Percentiles rank a stretch among this genome's conserved stretches.
Conservation (phyloP, 2,888 invertebrate genomes). For the Hyppa rectilinea region DNA sequence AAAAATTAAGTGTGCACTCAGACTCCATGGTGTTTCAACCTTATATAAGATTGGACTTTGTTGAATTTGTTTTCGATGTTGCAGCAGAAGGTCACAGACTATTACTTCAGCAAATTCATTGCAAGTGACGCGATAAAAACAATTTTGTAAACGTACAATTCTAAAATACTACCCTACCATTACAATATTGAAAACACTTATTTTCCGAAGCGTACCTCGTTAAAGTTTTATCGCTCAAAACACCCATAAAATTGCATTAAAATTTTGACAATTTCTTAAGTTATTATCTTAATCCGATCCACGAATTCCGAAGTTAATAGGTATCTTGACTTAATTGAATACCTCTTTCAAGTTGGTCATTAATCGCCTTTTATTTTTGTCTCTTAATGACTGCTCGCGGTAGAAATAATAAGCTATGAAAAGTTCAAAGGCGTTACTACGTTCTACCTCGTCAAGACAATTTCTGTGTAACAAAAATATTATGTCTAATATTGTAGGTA, state of each 20-base stretch:
- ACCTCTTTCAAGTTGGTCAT: conserved; percentile 50
- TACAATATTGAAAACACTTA: conserved; percentile 35
- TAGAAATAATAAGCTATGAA: conserved; percentile 15
- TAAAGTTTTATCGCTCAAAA: conserved; percentile 20
- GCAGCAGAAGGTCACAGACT: neutral
- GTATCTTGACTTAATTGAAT: conserved; percentile 68
- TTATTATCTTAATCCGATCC: conserved; percentile 52
- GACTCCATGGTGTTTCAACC: no score
- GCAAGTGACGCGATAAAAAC: conserved; percentile 14
- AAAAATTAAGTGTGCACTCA: no score
- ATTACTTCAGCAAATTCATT: neutral
- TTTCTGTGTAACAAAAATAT: neutral
- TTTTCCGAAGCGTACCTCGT: conserved; percentile 37
- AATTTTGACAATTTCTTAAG: conserved; percentile 49
- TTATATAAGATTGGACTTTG: no score
- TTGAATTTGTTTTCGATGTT: conserved; percentile 16
- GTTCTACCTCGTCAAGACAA: neutral
- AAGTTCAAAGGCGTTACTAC: neutral
- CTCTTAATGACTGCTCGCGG: conserved; percentile 20
- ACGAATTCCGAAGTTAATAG: conserved; percentile 65
- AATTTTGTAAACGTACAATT: conserved; percentile 6
- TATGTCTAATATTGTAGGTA: neutral
- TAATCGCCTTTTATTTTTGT: conserved; percentile 57
- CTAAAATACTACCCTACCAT: conserved; percentile 37
- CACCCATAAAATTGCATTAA: conserved; percentile 35